Base-by-base conservation (phyloP, 2,797 vertebrate species). In the Tiaroga cobitis region DNA sequence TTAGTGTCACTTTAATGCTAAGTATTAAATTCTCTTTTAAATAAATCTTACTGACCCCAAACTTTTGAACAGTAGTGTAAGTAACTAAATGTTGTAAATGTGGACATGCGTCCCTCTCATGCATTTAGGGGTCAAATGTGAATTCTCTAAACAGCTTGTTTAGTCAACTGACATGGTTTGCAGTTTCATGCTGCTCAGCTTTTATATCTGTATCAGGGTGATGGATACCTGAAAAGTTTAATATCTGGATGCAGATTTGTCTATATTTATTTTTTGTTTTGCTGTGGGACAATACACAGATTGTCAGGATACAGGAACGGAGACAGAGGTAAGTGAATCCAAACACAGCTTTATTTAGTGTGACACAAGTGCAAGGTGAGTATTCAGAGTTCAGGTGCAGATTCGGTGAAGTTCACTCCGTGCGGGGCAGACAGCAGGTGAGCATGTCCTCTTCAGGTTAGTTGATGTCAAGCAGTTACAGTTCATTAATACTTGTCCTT, bases 211-310 rank as follows among this genome's bases (percentile, higher is more conserved):
- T 73, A 9, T 79, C 3, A 24, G 43, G 43, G 13, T 4, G 13
- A 46, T 46, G 43, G 13, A 46, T 4, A 46, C 43, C 43, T 16
- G 43, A 46, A 46, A 46, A 5, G 13, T 56, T 56, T 41, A 4
- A 77, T n/a, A 10, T 18, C 24, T 41, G 24, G 34, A 41, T 34
- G 29, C 11, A 56, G 78, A 24, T 69, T 49, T 41, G 24, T n/a
- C 16, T 78, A 19, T 69, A 75, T 84, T 41, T 76, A 41, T 37
- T 72, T 73, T 76, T 41, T 41, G 63, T 72, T 56, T 78, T 65
- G 59, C 29, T 59, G 39, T 65, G 41, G 19, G 74, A 86, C 56
- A 5, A 24, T 9, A 39, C 74, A 19, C 41, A 76, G 46, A 76
- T n/a, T n/a, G n/a, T n/a, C n/a, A n/a, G n/a, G n/a, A n/a, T n/a